Percentiles rank a stretch among this genome's conserved stretches.
phyloP scores from a whole-genome alignment of 1,140 invertebrate species.

The Aphidius ervi region DNA sequence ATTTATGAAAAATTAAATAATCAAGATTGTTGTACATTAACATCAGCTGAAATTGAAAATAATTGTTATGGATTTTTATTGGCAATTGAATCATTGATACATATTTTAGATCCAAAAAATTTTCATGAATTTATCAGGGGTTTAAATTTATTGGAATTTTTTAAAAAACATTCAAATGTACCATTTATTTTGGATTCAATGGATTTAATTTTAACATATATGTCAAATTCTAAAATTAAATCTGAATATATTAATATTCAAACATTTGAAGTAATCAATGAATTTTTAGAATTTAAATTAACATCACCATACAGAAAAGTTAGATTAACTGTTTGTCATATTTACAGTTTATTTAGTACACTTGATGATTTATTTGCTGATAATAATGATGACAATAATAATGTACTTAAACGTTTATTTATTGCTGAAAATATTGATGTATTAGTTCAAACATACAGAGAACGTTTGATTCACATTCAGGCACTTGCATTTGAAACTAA shows the following conservation, averaged over 20 bases:
- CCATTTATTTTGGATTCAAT: slow-evolving; percentile 36
- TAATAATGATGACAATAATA: slow-evolving; percentile 38
- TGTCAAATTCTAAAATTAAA: slow-evolving; percentile 26
- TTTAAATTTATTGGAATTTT: slow-evolving; percentile 35
- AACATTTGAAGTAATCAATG: slow-evolving; percentile 34
- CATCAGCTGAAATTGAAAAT: slow-evolving; percentile 15
- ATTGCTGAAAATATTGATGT: slow-evolving; percentile 63
- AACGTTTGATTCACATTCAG: slow-evolving; percentile 69
- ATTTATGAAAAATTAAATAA: slow-evolving; percentile 32
- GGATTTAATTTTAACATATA: slow-evolving; percentile 36
- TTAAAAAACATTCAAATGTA: slow-evolving; percentile 31
- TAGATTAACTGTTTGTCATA: slow-evolving; percentile 64
- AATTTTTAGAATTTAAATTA: slow-evolving; percentile 29
- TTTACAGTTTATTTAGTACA: slow-evolving; percentile 67
- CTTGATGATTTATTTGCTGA: slow-evolving; percentile 40
- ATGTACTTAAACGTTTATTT: slow-evolving; percentile 38
- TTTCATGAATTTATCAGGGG: slow-evolving; percentile 43
- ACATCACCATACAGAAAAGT: slow-evolving; percentile 55
- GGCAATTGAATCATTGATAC: slow-evolving; percentile 57
- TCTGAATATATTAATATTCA: slow-evolving; percentile 31
- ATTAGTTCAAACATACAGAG: slow-evolving; percentile 71
- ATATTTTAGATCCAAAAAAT: slow-evolving; percentile 51
- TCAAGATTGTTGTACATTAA: neutral
- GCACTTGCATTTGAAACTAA: slow-evolving; percentile 64
- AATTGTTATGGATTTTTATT: slow-evolving; percentile 42